A percentile compares a stretch with the other conserved stretches of the same genome.
These are phyloP conservation scores for Euplagia quadripunctaria DNA, from an alignment of 2,888 invertebrate genomes.

Conservation along the genomic window DNA sequence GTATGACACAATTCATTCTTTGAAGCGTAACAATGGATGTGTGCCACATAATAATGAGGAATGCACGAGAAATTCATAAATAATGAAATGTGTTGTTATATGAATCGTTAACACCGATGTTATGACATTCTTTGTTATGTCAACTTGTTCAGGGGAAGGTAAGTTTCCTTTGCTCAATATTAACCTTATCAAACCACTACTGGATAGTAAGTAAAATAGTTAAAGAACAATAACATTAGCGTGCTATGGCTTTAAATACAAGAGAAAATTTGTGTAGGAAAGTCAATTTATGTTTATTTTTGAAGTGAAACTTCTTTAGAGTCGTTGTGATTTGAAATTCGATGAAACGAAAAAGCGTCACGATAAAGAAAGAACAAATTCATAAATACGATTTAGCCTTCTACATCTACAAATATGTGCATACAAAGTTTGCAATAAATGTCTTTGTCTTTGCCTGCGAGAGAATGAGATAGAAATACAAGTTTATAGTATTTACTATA, in stretches of 20 bases:
- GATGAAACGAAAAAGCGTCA: too few species aligned
- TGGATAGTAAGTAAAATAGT: neutral
- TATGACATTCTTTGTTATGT: conserved; percentile 1
- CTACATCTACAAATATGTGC: too few species aligned
- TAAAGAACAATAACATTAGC: neutral
- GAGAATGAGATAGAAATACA: too few species aligned
- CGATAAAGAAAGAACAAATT: too few species aligned
- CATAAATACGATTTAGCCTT: too few species aligned
- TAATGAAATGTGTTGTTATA: conserved; percentile 1
- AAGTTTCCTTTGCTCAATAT: neutral
- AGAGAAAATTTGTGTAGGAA: neutral
- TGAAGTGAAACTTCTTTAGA: too few species aligned
- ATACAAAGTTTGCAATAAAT: too few species aligned
- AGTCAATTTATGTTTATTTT: too few species aligned
- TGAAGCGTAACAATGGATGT: conserved; percentile 8
- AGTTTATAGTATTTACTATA: too few species aligned
- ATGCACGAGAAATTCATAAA: conserved; percentile 14
- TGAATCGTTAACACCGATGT: neutral
- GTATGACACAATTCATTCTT: neutral
- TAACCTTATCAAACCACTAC: neutral
- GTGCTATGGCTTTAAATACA: neutral
- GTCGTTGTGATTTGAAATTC: too few species aligned
- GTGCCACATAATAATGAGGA: conserved; percentile 7
- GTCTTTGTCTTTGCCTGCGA: too few species aligned
- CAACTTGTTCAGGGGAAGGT: neutral